A percentile compares a stretch with the other conserved stretches of the same genome.
These are phyloP conservation scores for Tenebrosternarchus preto DNA, from an alignment of 2,113 vertebrate species.

Conservation along the genomic window DNA sequence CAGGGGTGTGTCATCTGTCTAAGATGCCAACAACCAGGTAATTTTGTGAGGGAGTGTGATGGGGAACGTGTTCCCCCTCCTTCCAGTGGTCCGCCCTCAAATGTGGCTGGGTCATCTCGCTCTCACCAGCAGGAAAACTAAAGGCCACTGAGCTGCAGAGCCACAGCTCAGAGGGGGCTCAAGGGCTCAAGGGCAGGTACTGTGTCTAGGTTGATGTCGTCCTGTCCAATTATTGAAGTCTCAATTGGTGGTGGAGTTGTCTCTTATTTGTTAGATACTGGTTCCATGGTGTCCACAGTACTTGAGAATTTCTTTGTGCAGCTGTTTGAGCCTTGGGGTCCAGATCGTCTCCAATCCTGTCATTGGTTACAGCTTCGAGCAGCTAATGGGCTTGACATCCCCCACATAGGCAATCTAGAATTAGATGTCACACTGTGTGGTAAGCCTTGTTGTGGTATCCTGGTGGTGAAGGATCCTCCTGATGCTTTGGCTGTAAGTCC, in stretches of 20 bases:
- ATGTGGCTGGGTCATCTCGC: not conserved
- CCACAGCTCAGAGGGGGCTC: slow-evolving; percentile 5
- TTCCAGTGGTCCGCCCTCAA: not conserved
- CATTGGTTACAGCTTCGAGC: too few relatives aligned
- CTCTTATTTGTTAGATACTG: not conserved
- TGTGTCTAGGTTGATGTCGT: not conserved
- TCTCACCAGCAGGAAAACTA: slow-evolving; percentile 16
- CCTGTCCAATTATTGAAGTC: slow-evolving; percentile 5
- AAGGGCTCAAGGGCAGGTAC: not conserved
- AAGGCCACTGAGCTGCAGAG: slow-evolving; percentile 19
- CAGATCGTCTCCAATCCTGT: not conserved
- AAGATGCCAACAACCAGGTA: not conserved
- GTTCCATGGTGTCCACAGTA: slow-evolving; percentile 33
- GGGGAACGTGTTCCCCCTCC: not conserved
- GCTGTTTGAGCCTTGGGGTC: slow-evolving; percentile 20
- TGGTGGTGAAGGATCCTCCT: slow-evolving; percentile 12
- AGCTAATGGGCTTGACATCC: too few relatives aligned
- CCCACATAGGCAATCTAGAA: not conserved
- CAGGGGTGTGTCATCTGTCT: not conserved
- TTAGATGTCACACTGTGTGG: not conserved
- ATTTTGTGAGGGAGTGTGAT: not conserved
- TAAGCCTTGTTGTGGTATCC: not conserved
- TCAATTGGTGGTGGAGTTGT: not conserved
- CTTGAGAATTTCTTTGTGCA: slow-evolving; percentile 15
- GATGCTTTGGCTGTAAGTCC: not conserved